These are phyloP conservation scores for Enteromius afrohamiltoni DNA, from an alignment of 2,797 vertebrate species.

Conservation along the genomic window DNA sequence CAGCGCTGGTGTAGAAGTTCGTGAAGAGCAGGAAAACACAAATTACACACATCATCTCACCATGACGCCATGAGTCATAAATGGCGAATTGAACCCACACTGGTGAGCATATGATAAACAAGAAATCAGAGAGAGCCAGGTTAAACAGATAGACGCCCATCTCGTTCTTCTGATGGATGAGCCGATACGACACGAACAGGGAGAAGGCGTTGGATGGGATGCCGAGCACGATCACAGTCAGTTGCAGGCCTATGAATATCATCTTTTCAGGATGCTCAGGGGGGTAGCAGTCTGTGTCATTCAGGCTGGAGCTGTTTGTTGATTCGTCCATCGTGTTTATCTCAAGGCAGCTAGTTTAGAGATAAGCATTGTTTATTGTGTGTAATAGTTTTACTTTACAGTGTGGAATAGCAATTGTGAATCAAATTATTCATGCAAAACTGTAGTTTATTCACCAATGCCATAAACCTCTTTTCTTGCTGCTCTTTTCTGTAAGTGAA, in stretches of 20 bases:
- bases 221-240: constrained; percentile 76
- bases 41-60: constrained; percentile 70
- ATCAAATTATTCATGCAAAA: not conserved
- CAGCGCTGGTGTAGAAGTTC: constrained; percentile 87
- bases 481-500: not conserved
- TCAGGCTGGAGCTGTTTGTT: not conserved
- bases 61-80: constrained; percentile 78
- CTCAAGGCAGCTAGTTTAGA: constrained; percentile 41
- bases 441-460: not conserved
- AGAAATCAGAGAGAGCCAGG: constrained; percentile 85
- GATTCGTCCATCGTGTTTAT: constrained; percentile 24
- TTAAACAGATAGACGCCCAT: constrained; percentile 88
- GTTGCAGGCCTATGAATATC: constrained; percentile 78
- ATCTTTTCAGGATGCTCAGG: constrained; percentile 64
- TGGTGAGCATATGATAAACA: constrained; percentile 79
- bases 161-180: constrained; percentile 84
- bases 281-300: constrained; percentile 63
- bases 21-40: constrained; percentile 79
- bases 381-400: not conserved
- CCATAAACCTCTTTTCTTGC: not conserved
- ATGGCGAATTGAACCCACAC: constrained; percentile 84
- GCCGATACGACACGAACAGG: constrained; percentile 82
- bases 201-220: constrained; percentile 83
- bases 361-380: not conserved
- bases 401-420: not conserved